phyloP scores from a whole-genome alignment of 2,888 invertebrate species.

The Callyntrura guangdongensis region DNA sequence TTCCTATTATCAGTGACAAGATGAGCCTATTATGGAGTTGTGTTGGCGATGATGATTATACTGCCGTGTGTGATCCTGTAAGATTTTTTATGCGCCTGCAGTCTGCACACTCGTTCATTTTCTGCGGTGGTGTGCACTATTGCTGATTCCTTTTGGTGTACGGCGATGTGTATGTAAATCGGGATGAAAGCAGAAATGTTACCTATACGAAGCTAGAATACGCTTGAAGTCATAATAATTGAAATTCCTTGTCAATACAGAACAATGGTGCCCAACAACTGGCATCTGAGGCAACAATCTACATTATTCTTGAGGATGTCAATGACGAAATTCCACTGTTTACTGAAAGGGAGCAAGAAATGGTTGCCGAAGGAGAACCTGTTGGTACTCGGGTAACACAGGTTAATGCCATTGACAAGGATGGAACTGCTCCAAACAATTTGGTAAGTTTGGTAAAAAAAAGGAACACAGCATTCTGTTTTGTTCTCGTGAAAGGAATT shows the following conservation, averaged over 20 bases:
- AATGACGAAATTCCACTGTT: slow-evolving; percentile 99
- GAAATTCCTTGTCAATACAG: slow-evolving; percentile 87
- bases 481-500: not conserved
- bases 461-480: not conserved
- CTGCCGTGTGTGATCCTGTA: not conserved
- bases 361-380: slow-evolving; percentile 97
- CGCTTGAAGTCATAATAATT: slow-evolving; percentile 47
- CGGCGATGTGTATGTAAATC: not conserved
- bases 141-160: no score
- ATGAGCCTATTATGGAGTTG: not conserved
- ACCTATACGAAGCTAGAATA: not conserved
- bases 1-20: slow-evolving; percentile 21
- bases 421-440: slow-evolving; percentile 97
- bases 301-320: slow-evolving; percentile 93
- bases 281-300: slow-evolving; percentile 97
- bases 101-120: not conserved
- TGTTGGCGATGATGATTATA: not conserved
- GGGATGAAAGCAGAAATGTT: no score
- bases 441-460: slow-evolving; percentile 87
- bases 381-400: slow-evolving; percentile 98
- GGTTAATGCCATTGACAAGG: slow-evolving; percentile 98
- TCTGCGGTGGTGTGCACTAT: not conserved
- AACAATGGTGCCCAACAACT: slow-evolving; percentile 98
- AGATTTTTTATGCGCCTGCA: not conserved
- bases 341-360: slow-evolving; percentile 97